phyloP scores from a whole-genome alignment of 2,888 invertebrate genomes.

The Acanthosepion esculentum region DNA sequence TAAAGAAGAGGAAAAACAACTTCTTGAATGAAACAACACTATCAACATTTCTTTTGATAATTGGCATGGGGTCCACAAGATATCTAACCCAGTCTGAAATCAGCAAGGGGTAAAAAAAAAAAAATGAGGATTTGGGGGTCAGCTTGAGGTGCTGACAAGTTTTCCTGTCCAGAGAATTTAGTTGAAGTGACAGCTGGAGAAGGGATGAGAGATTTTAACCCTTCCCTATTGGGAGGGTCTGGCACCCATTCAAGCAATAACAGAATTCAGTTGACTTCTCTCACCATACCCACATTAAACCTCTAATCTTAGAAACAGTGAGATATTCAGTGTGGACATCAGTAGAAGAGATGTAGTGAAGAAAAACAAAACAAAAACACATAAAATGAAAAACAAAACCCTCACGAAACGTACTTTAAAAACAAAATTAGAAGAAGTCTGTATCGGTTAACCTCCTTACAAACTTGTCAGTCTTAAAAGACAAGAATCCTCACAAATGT shows the following conservation, averaged over 20 bases:
- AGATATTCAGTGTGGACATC: neutral
- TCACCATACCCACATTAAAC: neutral
- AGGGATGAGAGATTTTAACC: neutral
- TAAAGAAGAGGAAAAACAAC: neutral
- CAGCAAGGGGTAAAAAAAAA: constrained; percentile 4
- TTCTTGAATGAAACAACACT: neutral
- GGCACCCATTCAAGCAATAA: neutral
- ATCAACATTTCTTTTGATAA: constrained; percentile 33
- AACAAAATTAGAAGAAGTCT: neutral
- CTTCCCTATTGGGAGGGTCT: neutral
- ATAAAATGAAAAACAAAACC: neutral
- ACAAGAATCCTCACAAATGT: neutral
- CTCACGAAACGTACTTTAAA: neutral
- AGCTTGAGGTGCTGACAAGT: neutral
- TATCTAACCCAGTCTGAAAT: constrained; percentile 7
- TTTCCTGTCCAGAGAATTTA: constrained; percentile 8
- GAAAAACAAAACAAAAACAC: neutral
- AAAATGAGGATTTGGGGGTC: neutral
- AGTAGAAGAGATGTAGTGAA: neutral
- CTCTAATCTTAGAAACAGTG: neutral
- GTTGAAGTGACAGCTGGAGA: constrained; percentile 17
- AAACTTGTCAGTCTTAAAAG: neutral
- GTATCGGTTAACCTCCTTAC: neutral
- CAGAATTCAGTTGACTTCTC: neutral
- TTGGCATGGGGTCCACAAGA: neutral